A percentile compares a stretch with the other conserved stretches of the same genome.
Evolutionary conservation across 2,888 invertebrate species (phyloP).

Genomic region (Serripes groenlandicus): DNA sequence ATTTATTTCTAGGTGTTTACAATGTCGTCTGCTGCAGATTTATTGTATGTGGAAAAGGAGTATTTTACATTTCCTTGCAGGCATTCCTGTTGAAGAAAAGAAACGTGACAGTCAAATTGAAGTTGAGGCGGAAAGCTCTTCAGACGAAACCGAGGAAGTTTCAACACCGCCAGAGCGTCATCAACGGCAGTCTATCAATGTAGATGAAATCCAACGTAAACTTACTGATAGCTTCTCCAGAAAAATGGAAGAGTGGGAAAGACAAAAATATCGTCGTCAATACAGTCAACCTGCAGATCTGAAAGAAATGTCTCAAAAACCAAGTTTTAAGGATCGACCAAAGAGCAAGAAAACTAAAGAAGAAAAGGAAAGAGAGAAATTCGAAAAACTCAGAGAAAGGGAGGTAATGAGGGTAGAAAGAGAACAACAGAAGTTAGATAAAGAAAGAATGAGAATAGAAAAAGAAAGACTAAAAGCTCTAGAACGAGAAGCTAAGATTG

Average conservation of each 20-base stretch:
- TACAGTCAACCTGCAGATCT: constrained; percentile 73
- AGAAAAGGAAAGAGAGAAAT: constrained; percentile 76
- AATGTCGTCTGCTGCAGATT: no score
- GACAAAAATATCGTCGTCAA: constrained; percentile 78
- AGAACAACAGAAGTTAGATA: constrained; percentile 86
- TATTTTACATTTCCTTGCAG: not conserved
- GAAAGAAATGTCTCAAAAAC: constrained; percentile 49
- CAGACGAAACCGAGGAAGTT: constrained; percentile 69
- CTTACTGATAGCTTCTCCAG: constrained; percentile 94
- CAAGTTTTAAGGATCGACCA: constrained; percentile 69
- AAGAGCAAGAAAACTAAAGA: constrained; percentile 77
- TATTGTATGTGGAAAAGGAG: no score
- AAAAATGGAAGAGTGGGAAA: constrained; percentile 95
- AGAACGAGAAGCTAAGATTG: constrained; percentile 90
- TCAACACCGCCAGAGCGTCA: constrained; percentile 53
- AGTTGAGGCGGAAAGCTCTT: constrained; percentile 60
- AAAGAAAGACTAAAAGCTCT: constrained; percentile 89
- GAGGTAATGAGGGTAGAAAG: constrained; percentile 79
- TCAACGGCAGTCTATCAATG: constrained; percentile 70
- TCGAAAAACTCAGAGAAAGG: constrained; percentile 75
- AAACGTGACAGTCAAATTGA: constrained; percentile 60
- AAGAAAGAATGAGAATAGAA: constrained; percentile 89
- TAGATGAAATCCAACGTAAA: constrained; percentile 88
- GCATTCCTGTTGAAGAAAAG: constrained; percentile 36
- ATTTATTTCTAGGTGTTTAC: no score